phyloP scores from a whole-genome alignment of 2,113 vertebrate genomes.

The Burhinus oedicnemus region DNA sequence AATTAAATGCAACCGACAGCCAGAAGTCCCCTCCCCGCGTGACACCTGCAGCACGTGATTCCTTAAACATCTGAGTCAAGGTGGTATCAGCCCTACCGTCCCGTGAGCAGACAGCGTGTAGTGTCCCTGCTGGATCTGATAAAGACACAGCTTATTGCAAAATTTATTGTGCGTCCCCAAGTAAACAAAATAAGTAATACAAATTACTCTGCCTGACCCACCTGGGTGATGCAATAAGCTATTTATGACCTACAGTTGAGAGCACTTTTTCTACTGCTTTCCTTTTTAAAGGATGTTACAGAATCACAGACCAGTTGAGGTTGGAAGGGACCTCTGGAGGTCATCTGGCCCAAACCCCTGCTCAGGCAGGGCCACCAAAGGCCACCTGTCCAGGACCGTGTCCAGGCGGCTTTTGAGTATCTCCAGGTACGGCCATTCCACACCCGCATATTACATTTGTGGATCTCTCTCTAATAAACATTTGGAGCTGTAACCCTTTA shows the following conservation, averaged over 20 bases:
- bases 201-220: not conserved
- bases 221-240: not conserved
- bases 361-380: not conserved
- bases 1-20: not conserved
- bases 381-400: not conserved
- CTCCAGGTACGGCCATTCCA: not conserved
- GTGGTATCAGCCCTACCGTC: not conserved
- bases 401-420: not conserved
- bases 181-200: not conserved
- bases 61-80: not conserved
- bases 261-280: not conserved
- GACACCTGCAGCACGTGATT: not conserved
- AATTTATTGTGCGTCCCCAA: not conserved
- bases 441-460: not conserved
- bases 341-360: not conserved
- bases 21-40: not conserved
- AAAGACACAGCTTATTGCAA: not conserved
- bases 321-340: not conserved
- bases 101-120: rapidly evolving
- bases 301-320: not conserved
- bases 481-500: not conserved
- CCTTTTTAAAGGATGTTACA: not conserved
- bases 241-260: not conserved
- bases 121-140: not conserved
- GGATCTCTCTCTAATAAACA: not conserved